Percentiles rank a stretch among this genome's conserved stretches.
Evolutionary conservation across 2,797 vertebrate genomes (phyloP).

Genomic region (Toxotes lorentzi): DNA sequence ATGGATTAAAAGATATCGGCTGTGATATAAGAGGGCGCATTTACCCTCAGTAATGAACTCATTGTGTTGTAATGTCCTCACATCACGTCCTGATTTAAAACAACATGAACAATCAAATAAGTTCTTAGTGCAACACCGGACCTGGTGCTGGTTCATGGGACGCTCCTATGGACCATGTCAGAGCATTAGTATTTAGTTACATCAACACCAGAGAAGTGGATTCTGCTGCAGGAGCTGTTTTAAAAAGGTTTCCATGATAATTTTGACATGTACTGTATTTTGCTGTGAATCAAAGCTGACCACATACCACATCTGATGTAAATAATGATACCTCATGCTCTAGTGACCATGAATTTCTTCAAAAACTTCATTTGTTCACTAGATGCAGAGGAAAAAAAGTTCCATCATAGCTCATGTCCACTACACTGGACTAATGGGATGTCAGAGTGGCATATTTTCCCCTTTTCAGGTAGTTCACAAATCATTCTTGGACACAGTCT

Average conservation of each 20-base stretch:
- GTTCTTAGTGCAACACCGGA: constrained; percentile 4
- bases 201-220: too few relatives aligned
- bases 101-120: constrained; percentile 7
- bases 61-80: constrained; percentile 12
- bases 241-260: too few relatives aligned
- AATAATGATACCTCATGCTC: neutral
- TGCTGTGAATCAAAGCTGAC: neutral
- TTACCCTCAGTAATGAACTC: constrained; percentile 34
- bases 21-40: constrained; percentile 17
- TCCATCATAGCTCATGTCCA: neutral
- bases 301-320: too few relatives aligned
- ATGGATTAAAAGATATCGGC: constrained; percentile 34
- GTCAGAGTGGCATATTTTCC: constrained; percentile 7
- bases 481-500: constrained; percentile 19
- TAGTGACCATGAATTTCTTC: neutral
- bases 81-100: neutral
- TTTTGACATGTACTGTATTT: too few relatives aligned
- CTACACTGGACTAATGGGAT: neutral
- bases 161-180: too few relatives aligned
- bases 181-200: too few relatives aligned
- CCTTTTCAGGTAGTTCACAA: constrained; percentile 2
- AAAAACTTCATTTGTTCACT: neutral
- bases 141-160: too few relatives aligned
- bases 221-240: too few relatives aligned
- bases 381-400: neutral